Evolutionary conservation across 2,113 vertebrate genomes (phyloP), one percentile per base, ranked within the genome.

Genomic region (Oryzias javanicus): DNA sequence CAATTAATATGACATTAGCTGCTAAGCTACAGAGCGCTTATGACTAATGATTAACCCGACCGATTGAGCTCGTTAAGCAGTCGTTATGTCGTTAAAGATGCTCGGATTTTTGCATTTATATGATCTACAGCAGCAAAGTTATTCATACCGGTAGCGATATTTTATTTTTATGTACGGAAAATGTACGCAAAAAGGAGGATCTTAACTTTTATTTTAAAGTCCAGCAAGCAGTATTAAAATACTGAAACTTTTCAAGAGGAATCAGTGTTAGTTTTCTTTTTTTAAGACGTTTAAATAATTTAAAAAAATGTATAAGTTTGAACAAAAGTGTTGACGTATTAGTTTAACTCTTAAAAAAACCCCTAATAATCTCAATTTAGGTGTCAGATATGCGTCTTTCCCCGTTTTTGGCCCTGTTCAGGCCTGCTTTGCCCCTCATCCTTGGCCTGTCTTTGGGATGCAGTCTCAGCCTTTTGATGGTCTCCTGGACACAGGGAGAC

Each of bases 371-470:
- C 3, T 45, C 16, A 17, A 8, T 41, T 4, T 15, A 40, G 41
- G 55, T 29, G 1, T 27, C 65, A 82, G 76, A 81, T 17, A 97
- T 97, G 95, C 92, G 94, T 5, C 74, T 94, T 25, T 91, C 90
- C 1, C 88, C 94, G 15, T 67, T 95, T 1, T 18, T 98, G 79
- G 92, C 91, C 53, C 68, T 94, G 61, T 93, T 98, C 83, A 92
- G 95, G 68, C 95, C 97, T 44, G 94, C 90, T 2, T 88, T 98
- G 18, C 97, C 97, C 49, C 93, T 98, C 2, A 91, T 98, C 72
- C 90, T 98, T 19, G 97, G 97, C 12, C 90, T 98, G 6, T 98
- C 96, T 14, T 82, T 98, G 60, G 97, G 97, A 14, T 98, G 95
- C 62, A 98, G 95, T 78, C 91, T 98, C 57, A 96, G 96, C 72